phyloP scores from a whole-genome alignment of 2,888 invertebrate genomes.

The Tenthredo mesomela region DNA sequence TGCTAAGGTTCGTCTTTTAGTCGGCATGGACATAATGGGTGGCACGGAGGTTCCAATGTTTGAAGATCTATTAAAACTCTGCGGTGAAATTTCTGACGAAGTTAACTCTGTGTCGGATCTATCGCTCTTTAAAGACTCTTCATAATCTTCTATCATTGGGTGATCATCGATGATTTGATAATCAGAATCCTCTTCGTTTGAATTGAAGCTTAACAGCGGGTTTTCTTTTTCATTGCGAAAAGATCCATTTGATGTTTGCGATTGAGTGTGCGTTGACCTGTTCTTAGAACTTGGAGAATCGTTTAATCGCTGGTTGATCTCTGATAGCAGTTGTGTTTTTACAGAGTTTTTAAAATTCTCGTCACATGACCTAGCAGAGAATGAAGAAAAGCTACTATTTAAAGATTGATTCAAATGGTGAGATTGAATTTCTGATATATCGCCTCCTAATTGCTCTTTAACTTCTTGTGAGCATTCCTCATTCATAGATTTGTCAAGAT shows the following conservation, averaged over 20 bases:
- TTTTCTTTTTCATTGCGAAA: background rate
- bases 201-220: background rate
- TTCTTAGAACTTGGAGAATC: constrained; percentile 1
- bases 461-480: background rate
- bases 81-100: background rate
- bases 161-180: background rate
- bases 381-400: constrained; percentile 20
- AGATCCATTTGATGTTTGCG: background rate
- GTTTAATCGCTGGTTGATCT: constrained; percentile 14
- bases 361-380: background rate
- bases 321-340: constrained; percentile 15
- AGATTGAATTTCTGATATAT: background rate
- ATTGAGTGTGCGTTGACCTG: too few relatives aligned
- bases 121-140: background rate
- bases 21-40: background rate
- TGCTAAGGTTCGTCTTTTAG: background rate
- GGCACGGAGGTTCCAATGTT: background rate
- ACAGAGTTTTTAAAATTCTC: constrained; percentile 1
- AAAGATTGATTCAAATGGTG: background rate
- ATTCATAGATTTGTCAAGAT: background rate
- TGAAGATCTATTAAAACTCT: background rate
- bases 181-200: background rate
- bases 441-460: background rate
- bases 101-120: background rate
- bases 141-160: background rate